A percentile compares a stretch with the other conserved stretches of the same genome.
Evolutionary conservation across 1,140 invertebrate genomes (phyloP).

Genomic region (Brachionus manjavacas): DNA sequence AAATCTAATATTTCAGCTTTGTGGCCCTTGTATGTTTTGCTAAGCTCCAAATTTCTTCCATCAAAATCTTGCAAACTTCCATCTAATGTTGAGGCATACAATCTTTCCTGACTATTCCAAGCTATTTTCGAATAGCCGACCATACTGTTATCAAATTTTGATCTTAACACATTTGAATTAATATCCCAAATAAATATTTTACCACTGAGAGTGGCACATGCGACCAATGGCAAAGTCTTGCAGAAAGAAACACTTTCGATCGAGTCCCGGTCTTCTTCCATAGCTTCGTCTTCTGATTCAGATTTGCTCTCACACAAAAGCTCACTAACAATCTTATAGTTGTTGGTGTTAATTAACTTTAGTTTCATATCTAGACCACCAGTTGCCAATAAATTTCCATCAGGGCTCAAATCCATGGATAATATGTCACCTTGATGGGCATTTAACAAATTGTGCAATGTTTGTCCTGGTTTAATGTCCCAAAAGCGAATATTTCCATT

Average conservation of each 20-base stretch:
- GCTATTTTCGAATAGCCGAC: conserved; percentile 8
- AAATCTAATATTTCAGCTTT: conserved; percentile 31
- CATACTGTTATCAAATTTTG: not conserved
- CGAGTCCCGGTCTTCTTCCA: conserved; percentile 5
- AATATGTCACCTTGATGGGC: conserved; percentile 15
- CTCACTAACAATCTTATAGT: conserved; percentile 3
- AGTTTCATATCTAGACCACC: conserved; percentile 31
- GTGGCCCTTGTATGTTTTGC: conserved; percentile 6
- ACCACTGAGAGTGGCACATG: conserved; percentile 35
- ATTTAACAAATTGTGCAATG: not conserved
- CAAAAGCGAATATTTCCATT: conserved; percentile 27
- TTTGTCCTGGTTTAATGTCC: conserved; percentile 33
- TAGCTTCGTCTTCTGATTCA: not conserved
- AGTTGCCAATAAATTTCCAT: conserved; percentile 25
- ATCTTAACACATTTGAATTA: conserved; percentile 3
- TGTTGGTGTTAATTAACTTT: conserved; percentile 34
- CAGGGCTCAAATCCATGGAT: not conserved
- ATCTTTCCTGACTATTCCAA: not conserved
- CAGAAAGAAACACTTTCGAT: conserved; percentile 19
- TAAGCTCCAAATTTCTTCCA: conserved; percentile 35
- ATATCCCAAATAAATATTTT: conserved; percentile 37
- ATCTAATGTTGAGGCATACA: not conserved
- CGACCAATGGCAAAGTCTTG: not conserved
- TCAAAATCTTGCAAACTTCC: conserved; percentile 4
- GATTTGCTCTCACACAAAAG: not conserved